A percentile compares a stretch with the other conserved stretches of the same genome.
phyloP scores from a whole-genome alignment of 2,113 vertebrate genomes.

The Perca flavescens region DNA sequence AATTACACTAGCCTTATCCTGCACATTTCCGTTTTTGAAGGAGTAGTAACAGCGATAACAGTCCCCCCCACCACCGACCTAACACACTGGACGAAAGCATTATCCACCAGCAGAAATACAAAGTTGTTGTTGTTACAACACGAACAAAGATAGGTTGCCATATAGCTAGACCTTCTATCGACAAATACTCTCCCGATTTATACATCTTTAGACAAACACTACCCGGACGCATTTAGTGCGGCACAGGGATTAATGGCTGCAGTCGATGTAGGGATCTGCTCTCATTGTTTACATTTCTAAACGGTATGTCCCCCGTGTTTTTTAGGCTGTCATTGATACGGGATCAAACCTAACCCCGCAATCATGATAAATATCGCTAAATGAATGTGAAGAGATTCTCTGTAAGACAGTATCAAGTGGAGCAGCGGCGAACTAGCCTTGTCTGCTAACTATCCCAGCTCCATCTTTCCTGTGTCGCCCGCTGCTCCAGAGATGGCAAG shows the following conservation, averaged over 20 bases:
- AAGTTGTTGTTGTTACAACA: not conserved
- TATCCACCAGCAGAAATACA: not conserved
- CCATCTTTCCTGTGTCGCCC: conserved; percentile 49
- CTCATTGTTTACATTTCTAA: conserved; percentile 83
- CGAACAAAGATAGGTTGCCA: not conserved
- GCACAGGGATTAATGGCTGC: conserved; percentile 84
- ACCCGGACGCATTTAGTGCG: conserved; percentile 80
- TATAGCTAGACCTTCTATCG: not conserved
- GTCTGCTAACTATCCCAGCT: conserved; percentile 69
- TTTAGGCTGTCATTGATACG: conserved; percentile 43
- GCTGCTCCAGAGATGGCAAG: conserved; percentile 70
- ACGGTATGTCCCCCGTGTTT: conserved; percentile 38
- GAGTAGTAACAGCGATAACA: conserved; percentile 70
- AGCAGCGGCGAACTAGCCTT: conserved; percentile 62
- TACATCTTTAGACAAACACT: conserved; percentile 8
- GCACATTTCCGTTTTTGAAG: conserved; percentile 44
- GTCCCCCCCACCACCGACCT: conserved; percentile 44
- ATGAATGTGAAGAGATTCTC: not conserved
- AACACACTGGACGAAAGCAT: not conserved
- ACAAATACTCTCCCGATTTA: not conserved
- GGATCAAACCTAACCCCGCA: not conserved
- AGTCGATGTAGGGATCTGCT: conserved; percentile 68
- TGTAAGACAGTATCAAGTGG: conserved; percentile 12
- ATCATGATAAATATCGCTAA: not conserved
- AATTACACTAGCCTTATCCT: not conserved